Conservation (phyloP, 2,888 invertebrate genomes). For the Lymantria dispar region DNA sequence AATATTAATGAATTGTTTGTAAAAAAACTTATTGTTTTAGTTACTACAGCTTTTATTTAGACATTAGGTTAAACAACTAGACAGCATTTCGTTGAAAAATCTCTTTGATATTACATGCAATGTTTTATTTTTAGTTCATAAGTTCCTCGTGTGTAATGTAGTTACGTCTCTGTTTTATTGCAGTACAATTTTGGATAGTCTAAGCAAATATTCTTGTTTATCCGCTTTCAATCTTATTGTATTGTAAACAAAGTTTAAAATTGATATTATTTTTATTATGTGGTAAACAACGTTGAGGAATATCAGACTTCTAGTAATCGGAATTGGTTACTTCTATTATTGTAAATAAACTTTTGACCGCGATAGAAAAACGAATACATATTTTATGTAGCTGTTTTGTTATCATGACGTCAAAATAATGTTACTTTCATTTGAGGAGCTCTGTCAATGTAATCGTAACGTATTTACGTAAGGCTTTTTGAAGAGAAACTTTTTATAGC, state of each 20-base stretch:
- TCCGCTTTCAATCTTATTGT: conserved; percentile 16
- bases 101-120: conserved; percentile 12
- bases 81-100: not conserved
- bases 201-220: conserved; percentile 10
- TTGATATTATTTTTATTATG: not conserved
- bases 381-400: too few relatives aligned
- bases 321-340: not conserved
- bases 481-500: too few relatives aligned
- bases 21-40: too few relatives aligned
- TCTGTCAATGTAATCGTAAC: too few relatives aligned
- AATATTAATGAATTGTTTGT: too few relatives aligned
- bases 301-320: not conserved
- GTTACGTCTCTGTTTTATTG: conserved; percentile 23
- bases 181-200: conserved; percentile 8
- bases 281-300: conserved; percentile 1
- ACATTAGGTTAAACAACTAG: too few relatives aligned
- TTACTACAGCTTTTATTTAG: too few relatives aligned
- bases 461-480: too few relatives aligned
- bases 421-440: too few relatives aligned
- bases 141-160: conserved; percentile 8
- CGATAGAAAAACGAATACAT: too few relatives aligned
- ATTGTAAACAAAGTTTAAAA: conserved; percentile 13
- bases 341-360: not conserved
- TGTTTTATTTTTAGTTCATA: conserved; percentile 18
- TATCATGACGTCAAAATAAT: too few relatives aligned